phyloP scores from a whole-genome alignment of 2,113 vertebrate species.

The Plecotus auritus region DNA sequence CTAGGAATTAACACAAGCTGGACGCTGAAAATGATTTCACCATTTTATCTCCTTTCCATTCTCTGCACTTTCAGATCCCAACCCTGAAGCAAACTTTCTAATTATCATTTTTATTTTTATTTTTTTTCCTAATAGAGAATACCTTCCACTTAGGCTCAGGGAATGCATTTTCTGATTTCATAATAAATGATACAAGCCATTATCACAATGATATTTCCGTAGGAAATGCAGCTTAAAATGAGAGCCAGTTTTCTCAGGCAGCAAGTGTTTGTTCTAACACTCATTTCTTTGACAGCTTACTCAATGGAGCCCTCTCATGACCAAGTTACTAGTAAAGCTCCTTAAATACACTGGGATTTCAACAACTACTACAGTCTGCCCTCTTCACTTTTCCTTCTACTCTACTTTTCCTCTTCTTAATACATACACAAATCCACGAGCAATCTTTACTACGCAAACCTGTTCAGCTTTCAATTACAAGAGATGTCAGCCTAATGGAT shows the following conservation, averaged over 20 bases:
- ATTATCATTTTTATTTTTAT: background rate
- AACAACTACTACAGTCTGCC: background rate
- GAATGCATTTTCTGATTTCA: background rate
- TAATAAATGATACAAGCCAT: slow-evolving; percentile 17
- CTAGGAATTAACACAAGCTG: background rate
- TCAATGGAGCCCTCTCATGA: background rate
- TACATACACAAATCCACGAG: background rate
- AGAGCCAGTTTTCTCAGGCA: background rate
- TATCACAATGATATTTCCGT: background rate
- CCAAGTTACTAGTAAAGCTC: background rate
- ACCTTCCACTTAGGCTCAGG: background rate
- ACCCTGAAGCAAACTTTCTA: background rate
- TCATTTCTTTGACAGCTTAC: background rate
- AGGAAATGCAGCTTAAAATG: background rate
- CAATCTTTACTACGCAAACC: slow-evolving; percentile 16
- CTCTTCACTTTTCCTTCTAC: background rate
- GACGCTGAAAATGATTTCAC: background rate
- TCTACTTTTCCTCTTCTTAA: background rate
- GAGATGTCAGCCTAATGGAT: slow-evolving; percentile 28
- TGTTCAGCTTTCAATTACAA: slow-evolving; percentile 28
- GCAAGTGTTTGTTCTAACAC: background rate
- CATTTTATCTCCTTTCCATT: slow-evolving; percentile 9
- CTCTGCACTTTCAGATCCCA: background rate
- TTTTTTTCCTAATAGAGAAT: background rate
- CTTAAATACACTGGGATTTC: background rate